Conservation (phyloP, 1,140 invertebrate genomes). For the Drosophila kanapiae region DNA sequence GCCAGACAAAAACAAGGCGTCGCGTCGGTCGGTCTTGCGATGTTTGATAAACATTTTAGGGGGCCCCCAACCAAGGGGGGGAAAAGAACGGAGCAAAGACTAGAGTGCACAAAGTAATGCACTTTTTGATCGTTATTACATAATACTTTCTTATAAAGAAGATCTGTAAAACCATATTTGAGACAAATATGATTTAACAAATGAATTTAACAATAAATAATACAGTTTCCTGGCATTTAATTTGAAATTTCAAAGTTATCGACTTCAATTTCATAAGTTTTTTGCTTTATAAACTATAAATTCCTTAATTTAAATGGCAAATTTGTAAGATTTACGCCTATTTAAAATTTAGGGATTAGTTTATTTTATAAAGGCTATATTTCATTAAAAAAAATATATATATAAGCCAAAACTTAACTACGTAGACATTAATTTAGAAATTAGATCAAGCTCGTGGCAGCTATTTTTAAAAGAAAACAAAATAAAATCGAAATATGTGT, state of each 20-base stretch:
- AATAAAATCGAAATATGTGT: background rate
- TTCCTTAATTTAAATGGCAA: background rate
- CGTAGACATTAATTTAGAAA: background rate
- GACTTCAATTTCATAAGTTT: no score
- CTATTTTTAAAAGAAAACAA: conserved; percentile 8
- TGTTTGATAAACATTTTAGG: conserved; percentile 41
- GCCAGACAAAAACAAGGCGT: conserved; percentile 28
- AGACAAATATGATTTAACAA: no score
- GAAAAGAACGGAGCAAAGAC: background rate
- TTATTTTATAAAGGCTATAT: no score
- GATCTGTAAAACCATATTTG: no score
- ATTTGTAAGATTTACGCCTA: background rate
- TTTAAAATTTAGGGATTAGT: no score
- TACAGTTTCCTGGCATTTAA: background rate
- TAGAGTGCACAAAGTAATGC: conserved; percentile 12
- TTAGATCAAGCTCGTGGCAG: background rate
- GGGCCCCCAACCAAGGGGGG: background rate
- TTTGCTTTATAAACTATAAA: background rate
- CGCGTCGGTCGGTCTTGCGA: conserved; percentile 10
- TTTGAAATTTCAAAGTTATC: background rate
- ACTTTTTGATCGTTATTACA: conserved; percentile 11
- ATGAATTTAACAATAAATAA: no score
- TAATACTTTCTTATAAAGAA: no score
- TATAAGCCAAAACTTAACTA: no score
- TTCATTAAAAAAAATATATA: no score